Evolutionary conservation across 2,113 vertebrate species (phyloP), one percentile per base, ranked within the genome.

Genomic region (Mormyrus iriodes): DNA sequence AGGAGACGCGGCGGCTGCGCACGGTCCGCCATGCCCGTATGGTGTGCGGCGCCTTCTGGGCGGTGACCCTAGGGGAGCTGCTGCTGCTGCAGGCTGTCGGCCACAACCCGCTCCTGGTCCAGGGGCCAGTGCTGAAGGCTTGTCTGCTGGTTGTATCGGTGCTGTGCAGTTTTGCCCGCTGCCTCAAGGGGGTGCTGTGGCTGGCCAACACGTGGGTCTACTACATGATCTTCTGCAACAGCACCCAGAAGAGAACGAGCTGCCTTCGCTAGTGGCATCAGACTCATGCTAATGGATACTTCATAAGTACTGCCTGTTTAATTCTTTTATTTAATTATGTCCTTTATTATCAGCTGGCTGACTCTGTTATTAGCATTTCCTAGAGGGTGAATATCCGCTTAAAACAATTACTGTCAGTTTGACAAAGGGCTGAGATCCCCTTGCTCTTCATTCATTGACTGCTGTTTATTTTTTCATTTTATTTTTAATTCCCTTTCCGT

Each of bases 121-220:
- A 3, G 86, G 58, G 44, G 0, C 31, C 88, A 73, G 9, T 92
- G 48, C 0, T 91, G 8, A 49, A 21, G 53, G 9, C 91, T 86
- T 92, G 35, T 85, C 39, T 89, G 39, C 0, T 0, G 0, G 90
- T 86, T 0, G 31, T 91, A 0, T 85, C 87, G 21, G 84, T 91
- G 0, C 91, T 96, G 55, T 89, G 91, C 27, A 88, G 46, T 3
- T 89, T 95, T 91, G 94, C 91, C 84, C 91, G 93, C 55, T 76
- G 53, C 89, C 90, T 95, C 88, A 95, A 94, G n/a, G 90, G 91
- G 58, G 82, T 90, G 7, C 88, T 97, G 21, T 95, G 96, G 93
- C 89, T 96, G n/a, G 1, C 89, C 35, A 95, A 96, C 0, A 92
- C 95, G 0, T 95, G 96, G 93, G 51, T 96, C 55, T 96, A 96